Conservation (phyloP, 2,888 invertebrate species). For the Koerneria pararmatus region DNA sequence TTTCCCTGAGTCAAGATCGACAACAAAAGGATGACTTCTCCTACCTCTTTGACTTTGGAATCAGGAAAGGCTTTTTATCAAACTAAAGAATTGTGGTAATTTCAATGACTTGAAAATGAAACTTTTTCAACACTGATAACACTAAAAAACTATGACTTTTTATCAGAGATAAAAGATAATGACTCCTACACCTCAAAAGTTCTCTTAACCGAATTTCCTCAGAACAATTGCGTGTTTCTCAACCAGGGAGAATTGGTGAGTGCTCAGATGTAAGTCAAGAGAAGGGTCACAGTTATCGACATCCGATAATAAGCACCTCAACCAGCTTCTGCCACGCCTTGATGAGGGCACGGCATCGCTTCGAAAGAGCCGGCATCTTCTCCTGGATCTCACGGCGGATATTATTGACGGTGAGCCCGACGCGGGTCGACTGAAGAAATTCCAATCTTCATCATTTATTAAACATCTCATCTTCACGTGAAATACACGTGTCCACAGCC, state of each 20-base stretch:
- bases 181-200: no score
- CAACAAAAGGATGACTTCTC: no score
- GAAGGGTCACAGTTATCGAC: neutral
- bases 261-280: neutral
- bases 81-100: neutral
- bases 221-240: neutral
- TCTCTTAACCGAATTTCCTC: no score
- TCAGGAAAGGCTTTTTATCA: no score
- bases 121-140: no score
- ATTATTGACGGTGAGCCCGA: slow-evolving; percentile 50
- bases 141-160: no score
- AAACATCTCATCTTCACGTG: no score
- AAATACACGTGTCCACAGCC: no score
- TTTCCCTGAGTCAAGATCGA: no score
- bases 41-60: no score
- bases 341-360: slow-evolving; percentile 48
- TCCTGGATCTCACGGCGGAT: slow-evolving; percentile 43
- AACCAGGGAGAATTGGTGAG: neutral
- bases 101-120: no score
- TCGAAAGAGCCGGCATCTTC: slow-evolving; percentile 41
- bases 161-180: no score
- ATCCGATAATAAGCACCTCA: slow-evolving; percentile 10
- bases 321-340: slow-evolving; percentile 49
- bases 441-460: slow-evolving; percentile 20
- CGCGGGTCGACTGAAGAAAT: slow-evolving; percentile 45